Conservation (phyloP, 2,888 invertebrate species). For the Cheilosia urbana region DNA sequence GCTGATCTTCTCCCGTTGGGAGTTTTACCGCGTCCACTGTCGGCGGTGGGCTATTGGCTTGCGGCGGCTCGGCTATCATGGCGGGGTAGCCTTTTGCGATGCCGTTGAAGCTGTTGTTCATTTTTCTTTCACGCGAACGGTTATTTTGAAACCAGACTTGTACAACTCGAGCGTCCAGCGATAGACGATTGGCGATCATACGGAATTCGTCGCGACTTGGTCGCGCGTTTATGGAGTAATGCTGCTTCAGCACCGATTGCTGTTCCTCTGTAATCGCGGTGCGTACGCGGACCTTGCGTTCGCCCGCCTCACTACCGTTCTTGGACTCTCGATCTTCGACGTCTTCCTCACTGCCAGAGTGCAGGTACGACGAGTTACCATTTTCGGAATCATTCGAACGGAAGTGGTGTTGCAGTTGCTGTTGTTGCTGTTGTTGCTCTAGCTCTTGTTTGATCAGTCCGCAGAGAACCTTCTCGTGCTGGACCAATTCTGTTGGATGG, state of each 20-base stretch:
- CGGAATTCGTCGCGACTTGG: constrained; percentile 97
- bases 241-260: constrained; percentile 93
- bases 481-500: constrained; percentile 86
- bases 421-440: constrained; percentile 86
- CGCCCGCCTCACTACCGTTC: constrained; percentile 85
- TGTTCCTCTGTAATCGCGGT: constrained; percentile 98
- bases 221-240: constrained; percentile 95
- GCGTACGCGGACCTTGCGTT: constrained; percentile 94
- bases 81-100: constrained; percentile 76
- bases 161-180: constrained; percentile 91
- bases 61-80: constrained; percentile 77
- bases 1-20: constrained; percentile 87
- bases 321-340: constrained; percentile 85
- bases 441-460: constrained; percentile 84
- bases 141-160: constrained; percentile 99
- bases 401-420: constrained; percentile 78
- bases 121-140: constrained; percentile 92
- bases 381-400: constrained; percentile 65
- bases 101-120: constrained; percentile 78
- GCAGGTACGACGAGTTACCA: constrained; percentile 77
- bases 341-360: constrained; percentile 87
- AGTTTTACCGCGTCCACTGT: constrained; percentile 46
- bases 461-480: constrained; percentile 89
- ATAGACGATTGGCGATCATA: constrained; percentile 91
- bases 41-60: constrained; percentile 74